Evolutionary conservation across 2,888 invertebrate genomes (phyloP).

Genomic region (Melanchra persicariae): DNA sequence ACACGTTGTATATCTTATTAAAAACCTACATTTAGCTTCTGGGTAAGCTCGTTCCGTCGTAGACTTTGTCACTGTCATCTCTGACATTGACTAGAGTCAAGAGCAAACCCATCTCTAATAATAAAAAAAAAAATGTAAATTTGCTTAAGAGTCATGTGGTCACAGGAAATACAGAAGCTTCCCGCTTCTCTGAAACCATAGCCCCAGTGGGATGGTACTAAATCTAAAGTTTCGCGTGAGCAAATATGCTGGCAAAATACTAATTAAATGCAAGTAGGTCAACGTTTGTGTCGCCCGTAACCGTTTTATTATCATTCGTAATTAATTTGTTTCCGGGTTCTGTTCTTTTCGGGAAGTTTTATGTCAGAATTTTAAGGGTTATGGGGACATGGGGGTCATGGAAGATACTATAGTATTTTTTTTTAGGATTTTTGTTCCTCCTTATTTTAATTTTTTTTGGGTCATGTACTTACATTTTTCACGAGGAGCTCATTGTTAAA

Average conservation of each 20-base stretch:
- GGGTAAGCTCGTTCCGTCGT: too few relatives aligned
- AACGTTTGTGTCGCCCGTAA: constrained; percentile 33
- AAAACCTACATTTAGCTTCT: too few relatives aligned
- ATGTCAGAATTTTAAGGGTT: constrained; percentile 12
- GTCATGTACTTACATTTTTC: too few relatives aligned
- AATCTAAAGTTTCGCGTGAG: constrained; percentile 41
- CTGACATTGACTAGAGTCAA: too few relatives aligned
- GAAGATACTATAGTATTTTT: background rate
- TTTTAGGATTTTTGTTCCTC: background rate
- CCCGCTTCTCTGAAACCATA: constrained; percentile 16
- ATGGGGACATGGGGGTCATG: background rate
- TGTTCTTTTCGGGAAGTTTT: constrained; percentile 16
- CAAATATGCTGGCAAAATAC: constrained; percentile 42
- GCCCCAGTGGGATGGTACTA: constrained; percentile 27
- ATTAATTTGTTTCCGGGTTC: constrained; percentile 55
- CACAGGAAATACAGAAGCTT: background rate
- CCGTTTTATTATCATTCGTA: constrained; percentile 58
- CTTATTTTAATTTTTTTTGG: background rate
- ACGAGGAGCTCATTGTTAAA: too few relatives aligned
- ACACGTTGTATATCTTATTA: too few relatives aligned
- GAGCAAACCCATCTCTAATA: too few relatives aligned
- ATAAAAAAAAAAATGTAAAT: too few relatives aligned
- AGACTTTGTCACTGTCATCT: too few relatives aligned
- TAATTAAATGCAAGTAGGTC: constrained; percentile 58
- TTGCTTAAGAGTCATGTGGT: constrained; percentile 1